Base-by-base conservation (phyloP, 1,140 invertebrate genomes). In the Atta texana region DNA sequence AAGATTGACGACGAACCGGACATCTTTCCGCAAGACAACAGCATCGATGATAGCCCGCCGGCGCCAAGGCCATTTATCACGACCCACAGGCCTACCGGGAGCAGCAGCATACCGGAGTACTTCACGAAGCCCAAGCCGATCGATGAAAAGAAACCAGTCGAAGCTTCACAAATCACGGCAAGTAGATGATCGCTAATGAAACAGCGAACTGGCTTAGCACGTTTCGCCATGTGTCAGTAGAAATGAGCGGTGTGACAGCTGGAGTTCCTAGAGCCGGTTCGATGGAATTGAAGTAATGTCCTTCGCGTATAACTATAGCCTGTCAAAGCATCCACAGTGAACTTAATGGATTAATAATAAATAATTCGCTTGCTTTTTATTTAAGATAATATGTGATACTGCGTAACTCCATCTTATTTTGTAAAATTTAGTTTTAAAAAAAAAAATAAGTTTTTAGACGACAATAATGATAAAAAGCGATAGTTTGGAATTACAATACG, bases 1-100 rank as follows among this genome's bases (percentile, higher is more conserved):
- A 97, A 97, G 90, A 95, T 97, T 61, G 95, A 93, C 91, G 90
- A 95, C 89, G 92, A 95, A 91, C 89, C 95, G 8, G 94, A 94
- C 51, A 85, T 93, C 6, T 94, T 92, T n/a, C 93, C 94, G 1
- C 96, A 96, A 86, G 95, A 95, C 68, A 95, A 95, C 68, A 92
- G 91, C 0, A 95, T 95, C 55, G 93, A 95, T 55, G 94, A 95
- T 57, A 91, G 90, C 16, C 89, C 89, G 7, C 66, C 93, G 1
- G 89, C 92, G 12, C 68, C 89, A 55, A 82, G 89, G 3, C 93
- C 92, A 49, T 93, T 92, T 28, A 71, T 92, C 49, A 93, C 94
- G 18, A 92, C 92, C 44, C 49, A 89, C n/a, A 88, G 88, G 76
- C 89, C 94, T 0, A 91, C 94, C 68, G 94, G 95, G 64, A 95